Conservation (phyloP, 1,140 invertebrate species). For the Panonychus citri region DNA sequence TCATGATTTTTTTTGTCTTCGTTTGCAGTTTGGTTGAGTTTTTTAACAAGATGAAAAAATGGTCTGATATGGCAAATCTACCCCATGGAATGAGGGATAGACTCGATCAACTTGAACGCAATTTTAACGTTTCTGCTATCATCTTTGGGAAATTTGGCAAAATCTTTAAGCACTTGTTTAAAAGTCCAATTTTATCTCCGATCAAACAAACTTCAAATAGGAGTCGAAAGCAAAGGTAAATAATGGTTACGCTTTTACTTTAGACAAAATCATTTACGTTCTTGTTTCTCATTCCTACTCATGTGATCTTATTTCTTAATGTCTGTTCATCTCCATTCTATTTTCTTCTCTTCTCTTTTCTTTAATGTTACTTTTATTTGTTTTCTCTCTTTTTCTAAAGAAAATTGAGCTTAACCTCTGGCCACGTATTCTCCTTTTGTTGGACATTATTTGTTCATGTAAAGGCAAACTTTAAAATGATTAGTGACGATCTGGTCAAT, state of each 20-base stretch:
- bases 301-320: too few species aligned
- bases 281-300: too few species aligned
- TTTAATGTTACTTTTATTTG: background rate
- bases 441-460: constrained; percentile 80
- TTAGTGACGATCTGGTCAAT: constrained; percentile 75
- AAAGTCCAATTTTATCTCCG: constrained; percentile 25
- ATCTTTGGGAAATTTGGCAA: constrained; percentile 79
- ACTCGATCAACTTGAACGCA: constrained; percentile 62
- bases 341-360: too few species aligned
- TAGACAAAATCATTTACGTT: too few species aligned
- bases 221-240: constrained; percentile 44
- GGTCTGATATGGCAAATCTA: constrained; percentile 80
- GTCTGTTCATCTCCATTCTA: too few species aligned
- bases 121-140: constrained; percentile 80
- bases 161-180: constrained; percentile 63
- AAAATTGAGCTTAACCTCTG: constrained; percentile 34
- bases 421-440: constrained; percentile 67
- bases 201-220: constrained; percentile 28
- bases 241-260: too few species aligned
- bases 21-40: constrained; percentile 63
- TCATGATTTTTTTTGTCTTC: constrained; percentile 4
- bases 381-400: background rate
- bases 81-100: constrained; percentile 56
- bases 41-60: constrained; percentile 81
- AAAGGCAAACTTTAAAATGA: constrained; percentile 43